Conservation (phyloP, 2,113 vertebrate species). For the Globicephala melas region DNA sequence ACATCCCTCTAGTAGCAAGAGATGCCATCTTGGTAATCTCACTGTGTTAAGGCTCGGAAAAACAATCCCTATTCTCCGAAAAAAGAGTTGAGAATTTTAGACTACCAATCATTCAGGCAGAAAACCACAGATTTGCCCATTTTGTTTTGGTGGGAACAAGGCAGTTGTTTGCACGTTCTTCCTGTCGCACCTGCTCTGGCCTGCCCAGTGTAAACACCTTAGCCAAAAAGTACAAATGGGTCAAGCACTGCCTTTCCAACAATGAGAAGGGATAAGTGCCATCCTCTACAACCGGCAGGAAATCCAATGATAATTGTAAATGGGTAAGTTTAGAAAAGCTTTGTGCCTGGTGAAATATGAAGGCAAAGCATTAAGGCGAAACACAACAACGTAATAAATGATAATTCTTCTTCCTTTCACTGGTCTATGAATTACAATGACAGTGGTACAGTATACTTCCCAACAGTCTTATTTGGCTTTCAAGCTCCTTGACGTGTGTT, state of each 20-base stretch:
- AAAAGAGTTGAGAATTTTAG: conserved; percentile 29
- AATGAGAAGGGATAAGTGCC: background rate
- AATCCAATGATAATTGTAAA: conserved; percentile 66
- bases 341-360: conserved; percentile 67
- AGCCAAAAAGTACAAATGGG: conserved; percentile 44
- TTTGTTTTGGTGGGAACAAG: conserved; percentile 56
- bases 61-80: background rate
- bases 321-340: conserved; percentile 68
- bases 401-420: conserved; percentile 52
- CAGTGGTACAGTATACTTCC: background rate
- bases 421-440: conserved; percentile 60
- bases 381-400: conserved; percentile 58
- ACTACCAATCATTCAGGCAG: conserved; percentile 52
- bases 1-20: background rate
- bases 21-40: background rate
- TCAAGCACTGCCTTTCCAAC: conserved; percentile 4
- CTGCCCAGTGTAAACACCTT: conserved; percentile 47
- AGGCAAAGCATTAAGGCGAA: conserved; percentile 67
- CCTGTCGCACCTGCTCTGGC: conserved; percentile 49
- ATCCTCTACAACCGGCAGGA: conserved; percentile 40
- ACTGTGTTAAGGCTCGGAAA: conserved; percentile 27
- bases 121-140: conserved; percentile 49
- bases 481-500: conserved; percentile 45
- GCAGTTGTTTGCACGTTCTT: conserved; percentile 45
- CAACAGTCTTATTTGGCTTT: conserved; percentile 43